Conservation (phyloP, 2,113 vertebrate genomes). For the Leucopsar rothschildi region DNA sequence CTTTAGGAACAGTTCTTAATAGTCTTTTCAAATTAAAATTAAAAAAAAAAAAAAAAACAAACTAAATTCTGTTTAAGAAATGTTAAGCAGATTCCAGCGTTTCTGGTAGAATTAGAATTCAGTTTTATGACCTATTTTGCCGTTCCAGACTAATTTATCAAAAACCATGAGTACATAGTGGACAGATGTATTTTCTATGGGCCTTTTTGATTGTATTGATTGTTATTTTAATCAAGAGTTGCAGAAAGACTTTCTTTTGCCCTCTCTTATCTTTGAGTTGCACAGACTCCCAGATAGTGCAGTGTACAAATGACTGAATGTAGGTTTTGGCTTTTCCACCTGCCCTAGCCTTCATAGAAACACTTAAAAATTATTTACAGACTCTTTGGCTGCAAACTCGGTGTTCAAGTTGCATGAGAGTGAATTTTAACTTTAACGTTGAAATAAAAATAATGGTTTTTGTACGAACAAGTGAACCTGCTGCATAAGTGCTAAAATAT, state of each 20-base stretch:
- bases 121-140: background rate
- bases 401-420: background rate
- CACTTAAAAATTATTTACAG: background rate
- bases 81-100: background rate
- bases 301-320: background rate
- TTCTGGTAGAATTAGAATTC: background rate
- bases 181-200: background rate
- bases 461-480: background rate
- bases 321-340: background rate
- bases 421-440: constrained; percentile 25
- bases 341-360: background rate
- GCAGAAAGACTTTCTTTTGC: background rate
- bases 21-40: background rate
- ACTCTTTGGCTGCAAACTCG: background rate
- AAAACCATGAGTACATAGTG: background rate
- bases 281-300: fast-evolving
- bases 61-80: background rate
- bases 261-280: background rate
- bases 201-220: background rate
- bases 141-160: background rate
- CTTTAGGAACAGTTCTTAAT: background rate
- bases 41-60: no score
- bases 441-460: background rate
- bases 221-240: background rate
- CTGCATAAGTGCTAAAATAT: background rate